Evolutionary conservation across 2,888 invertebrate species (phyloP), one percentile per base, ranked within the genome.

Genomic region (Camponotus fellah): DNA sequence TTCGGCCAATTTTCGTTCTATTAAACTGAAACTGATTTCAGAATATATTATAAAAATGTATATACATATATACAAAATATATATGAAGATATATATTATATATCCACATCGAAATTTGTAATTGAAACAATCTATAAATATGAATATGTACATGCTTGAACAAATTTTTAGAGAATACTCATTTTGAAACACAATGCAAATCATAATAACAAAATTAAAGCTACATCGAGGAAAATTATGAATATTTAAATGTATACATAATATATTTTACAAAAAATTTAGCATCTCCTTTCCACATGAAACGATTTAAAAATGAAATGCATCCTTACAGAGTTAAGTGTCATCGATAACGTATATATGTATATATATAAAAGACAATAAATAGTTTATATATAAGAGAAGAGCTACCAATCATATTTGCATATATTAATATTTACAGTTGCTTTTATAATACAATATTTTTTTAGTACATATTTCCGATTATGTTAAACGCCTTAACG

Each of bases 91-190:
- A 26, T 26, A 26, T 60, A 12, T 46, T 60, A n/a, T 60, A 12
- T 46, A 60, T 21, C 43, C 17, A 66, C 4, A n/a, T 32, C 10
- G 34, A 76, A 40, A 26, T 32, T 17, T 6, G 4, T 3, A 40
- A 76, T 60, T 68, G 46, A 60, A 58, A 21, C 17, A n/a, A 17
- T 80, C 37, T 21, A 26, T 12, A 80, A 80, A 80, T 80, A 80
- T n/a, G n/a, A 5, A 53, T 49, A 12, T 49, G 32, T 56, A 10
- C n/a, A 3, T 14, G 21, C 17, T 66, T 65, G 69, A 46, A 37
- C 34, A 46, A 60, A 69, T 69, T 69, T 79, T 43, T 43, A 40
- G 21, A 21, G 14, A 43, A n/a, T 34, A 69, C 17, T 69, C 8
- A 4, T 21, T 56, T 46, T 4, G n/a, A 10, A 46, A 26, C 0